Conservation (phyloP, 1,140 invertebrate genomes). For the Bombus waltoni region DNA sequence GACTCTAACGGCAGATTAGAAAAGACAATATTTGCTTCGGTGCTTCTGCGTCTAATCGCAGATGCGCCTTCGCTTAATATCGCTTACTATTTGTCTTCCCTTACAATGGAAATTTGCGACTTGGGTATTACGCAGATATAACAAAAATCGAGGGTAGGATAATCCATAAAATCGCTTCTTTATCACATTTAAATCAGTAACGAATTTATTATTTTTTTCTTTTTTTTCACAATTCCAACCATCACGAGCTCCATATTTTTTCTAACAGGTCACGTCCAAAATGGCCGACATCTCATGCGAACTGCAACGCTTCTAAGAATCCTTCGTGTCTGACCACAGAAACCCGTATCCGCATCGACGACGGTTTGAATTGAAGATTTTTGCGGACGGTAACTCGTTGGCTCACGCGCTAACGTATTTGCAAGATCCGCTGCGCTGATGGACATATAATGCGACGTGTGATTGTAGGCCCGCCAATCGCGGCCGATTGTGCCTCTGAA, state of each 20-base stretch:
- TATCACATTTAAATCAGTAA: not conserved
- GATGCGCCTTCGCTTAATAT: constrained; percentile 68
- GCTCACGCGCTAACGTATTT: constrained; percentile 73
- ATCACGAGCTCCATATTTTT: not conserved
- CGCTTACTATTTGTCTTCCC: constrained; percentile 62
- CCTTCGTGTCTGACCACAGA: not conserved
- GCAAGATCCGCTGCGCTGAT: constrained; percentile 75
- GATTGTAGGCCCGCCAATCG: constrained; percentile 82
- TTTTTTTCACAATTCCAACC: not conserved
- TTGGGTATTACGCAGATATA: not conserved
- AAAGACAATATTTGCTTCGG: constrained; percentile 68
- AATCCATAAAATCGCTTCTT: not conserved
- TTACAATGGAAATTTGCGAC: constrained; percentile 21
- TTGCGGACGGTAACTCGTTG: constrained; percentile 62
- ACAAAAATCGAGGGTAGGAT: not conserved
- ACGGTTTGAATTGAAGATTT: constrained; percentile 45
- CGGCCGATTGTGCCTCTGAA: constrained; percentile 81
- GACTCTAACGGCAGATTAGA: constrained; percentile 63
- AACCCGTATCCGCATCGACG: constrained; percentile 11
- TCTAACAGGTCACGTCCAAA: not conserved
- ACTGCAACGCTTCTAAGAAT: constrained; percentile 4
- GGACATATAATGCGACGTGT: constrained; percentile 80
- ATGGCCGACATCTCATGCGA: not conserved
- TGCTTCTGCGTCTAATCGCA: constrained; percentile 67
- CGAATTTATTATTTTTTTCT: not conserved